Evolutionary conservation across 2,888 invertebrate genomes (phyloP), one percentile per base, ranked within the genome.

Genomic region (Disparrhopalites patrizii): DNA sequence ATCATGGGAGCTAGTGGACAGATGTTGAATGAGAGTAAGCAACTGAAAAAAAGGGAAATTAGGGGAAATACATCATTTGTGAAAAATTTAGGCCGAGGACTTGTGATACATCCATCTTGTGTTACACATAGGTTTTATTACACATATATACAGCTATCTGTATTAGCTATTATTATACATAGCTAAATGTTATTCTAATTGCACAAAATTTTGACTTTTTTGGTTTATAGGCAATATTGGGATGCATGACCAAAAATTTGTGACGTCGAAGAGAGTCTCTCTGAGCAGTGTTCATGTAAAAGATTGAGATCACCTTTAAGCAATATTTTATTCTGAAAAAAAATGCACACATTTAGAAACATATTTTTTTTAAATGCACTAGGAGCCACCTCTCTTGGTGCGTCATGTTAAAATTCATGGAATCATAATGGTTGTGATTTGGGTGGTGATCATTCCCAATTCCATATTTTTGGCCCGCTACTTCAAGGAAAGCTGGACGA

Each of bases 401-500:
- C 20, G 36, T 8, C n/a, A 33, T 13, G 23, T 23, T 1, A 28
- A 55, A 4, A 31, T 20, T 13, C 55, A 55, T 20, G 20, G 20
- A 10, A 18, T 30, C 20, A 1, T 55, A n/a, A 55, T 55, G 55
- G 20, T 55, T 3, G 18, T 18, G 4, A 25, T 55, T 3, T 55
- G 55, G 55, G 1, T 55, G 2, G 55, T 55, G 2, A 7, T 55
- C 3, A 23, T 55, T 13, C 55, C 55, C 1, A 55, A 33, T 55
- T 33, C 33, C 4, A 55, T 55, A 3, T 55, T 55, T 33, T 23
- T 55, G 10, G 55, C 55, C 20, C 1, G 55, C 1, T 55, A 55
- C 15, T 55, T 55, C n/a, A 55, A 55, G 10, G 55, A 55, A 18
- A 33, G 33, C 25, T 55, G 31, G 31, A 33, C 33, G 36, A 33